Evolutionary conservation across 2,888 invertebrate species (phyloP).

Genomic region (Lepetodrilus schrolli): DNA sequence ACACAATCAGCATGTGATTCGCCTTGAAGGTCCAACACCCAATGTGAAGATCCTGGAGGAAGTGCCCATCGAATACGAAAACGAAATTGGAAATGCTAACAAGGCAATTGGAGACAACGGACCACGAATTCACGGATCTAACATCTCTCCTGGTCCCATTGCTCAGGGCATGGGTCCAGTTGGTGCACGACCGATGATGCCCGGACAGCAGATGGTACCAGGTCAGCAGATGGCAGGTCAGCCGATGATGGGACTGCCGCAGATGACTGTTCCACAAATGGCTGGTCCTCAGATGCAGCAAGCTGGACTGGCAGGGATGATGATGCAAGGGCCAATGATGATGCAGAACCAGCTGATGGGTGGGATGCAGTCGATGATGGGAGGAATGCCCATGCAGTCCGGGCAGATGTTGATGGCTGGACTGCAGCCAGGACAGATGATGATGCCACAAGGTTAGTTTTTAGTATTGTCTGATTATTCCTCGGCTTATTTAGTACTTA

Average conservation of each 20-base stretch:
- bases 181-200: slow-evolving; percentile 15
- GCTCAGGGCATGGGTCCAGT: slow-evolving; percentile 24
- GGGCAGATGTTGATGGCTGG: neutral
- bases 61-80: slow-evolving; percentile 40
- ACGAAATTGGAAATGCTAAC: slow-evolving; percentile 4
- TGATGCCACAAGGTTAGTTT: neutral
- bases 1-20: slow-evolving; percentile 84
- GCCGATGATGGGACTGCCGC: slow-evolving; percentile 7
- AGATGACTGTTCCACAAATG: neutral
- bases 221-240: neutral
- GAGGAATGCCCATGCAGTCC: neutral
- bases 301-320: neutral
- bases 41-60: slow-evolving; percentile 87
- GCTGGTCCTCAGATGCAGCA: neutral
- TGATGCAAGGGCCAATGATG: slow-evolving; percentile 17
- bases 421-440: slow-evolving; percentile 7
- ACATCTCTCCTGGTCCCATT: slow-evolving; percentile 29
- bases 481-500: too few species aligned
- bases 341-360: slow-evolving; percentile 25
- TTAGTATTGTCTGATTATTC: neutral
- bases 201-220: neutral
- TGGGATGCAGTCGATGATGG: slow-evolving; percentile 26
- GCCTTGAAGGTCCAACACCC: slow-evolving; percentile 89
- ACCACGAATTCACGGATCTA: neutral
- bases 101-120: neutral